Percentiles rank a stretch among this genome's conserved stretches.
Evolutionary conservation across 2,888 invertebrate species (phyloP).

Genomic region (Brachyptera putata): DNA sequence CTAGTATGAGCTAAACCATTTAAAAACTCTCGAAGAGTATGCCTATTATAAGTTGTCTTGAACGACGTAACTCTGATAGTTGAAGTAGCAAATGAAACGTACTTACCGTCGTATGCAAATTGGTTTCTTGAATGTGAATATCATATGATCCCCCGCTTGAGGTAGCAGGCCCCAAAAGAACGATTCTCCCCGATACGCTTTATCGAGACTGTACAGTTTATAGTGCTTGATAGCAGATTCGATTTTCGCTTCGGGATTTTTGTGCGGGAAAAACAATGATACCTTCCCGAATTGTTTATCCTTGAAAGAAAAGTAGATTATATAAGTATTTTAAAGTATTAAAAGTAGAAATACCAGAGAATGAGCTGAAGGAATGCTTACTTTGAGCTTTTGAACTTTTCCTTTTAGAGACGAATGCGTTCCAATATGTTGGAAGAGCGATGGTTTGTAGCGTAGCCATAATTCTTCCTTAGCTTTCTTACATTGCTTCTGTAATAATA

Average conservation of each 20-base stretch:
- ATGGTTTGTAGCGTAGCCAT: slow-evolving; percentile 83
- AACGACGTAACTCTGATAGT: too few relatives aligned
- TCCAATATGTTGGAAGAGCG: slow-evolving; percentile 94
- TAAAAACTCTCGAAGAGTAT: too few relatives aligned
- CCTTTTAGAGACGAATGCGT: slow-evolving; percentile 91
- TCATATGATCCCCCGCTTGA: slow-evolving; percentile 72
- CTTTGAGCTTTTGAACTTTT: slow-evolving; percentile 93
- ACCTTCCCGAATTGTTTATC: slow-evolving; percentile 86
- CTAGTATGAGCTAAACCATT: too few relatives aligned
- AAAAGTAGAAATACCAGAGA: too few relatives aligned
- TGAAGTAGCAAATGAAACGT: too few relatives aligned
- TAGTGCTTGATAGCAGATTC: slow-evolving; percentile 73
- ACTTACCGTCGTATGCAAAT: slow-evolving; percentile 61
- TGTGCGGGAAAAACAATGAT: slow-evolving; percentile 71
- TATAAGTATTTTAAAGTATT: too few relatives aligned
- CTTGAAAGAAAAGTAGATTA: slow-evolving; percentile 48
- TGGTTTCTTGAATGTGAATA: slow-evolving; percentile 74
- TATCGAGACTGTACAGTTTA: slow-evolving; percentile 69
- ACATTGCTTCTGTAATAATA: slow-evolving; percentile 73
- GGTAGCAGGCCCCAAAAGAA: slow-evolving; percentile 92
- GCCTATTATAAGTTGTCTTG: too few relatives aligned
- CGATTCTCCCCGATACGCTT: slow-evolving; percentile 80
- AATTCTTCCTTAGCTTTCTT: slow-evolving; percentile 68
- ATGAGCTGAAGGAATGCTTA: too few relatives aligned
- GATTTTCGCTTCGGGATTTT: slow-evolving; percentile 67